Evolutionary conservation across 1,140 invertebrate species (phyloP).

Genomic region (Drosophila tani): DNA sequence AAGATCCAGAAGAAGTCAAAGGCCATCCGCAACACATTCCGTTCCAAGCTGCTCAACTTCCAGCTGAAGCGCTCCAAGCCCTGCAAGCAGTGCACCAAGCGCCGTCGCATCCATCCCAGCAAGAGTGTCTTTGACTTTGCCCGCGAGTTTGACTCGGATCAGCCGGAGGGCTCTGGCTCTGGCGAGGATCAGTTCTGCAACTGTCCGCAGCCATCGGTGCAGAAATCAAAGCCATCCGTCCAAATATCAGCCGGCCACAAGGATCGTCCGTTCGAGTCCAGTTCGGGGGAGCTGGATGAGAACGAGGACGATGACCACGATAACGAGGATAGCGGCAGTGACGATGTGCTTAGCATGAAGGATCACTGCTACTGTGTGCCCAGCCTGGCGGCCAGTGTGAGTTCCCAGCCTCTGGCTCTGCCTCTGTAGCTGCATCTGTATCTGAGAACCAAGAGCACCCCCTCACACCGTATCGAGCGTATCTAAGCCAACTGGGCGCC

Average conservation of each 20-base stretch:
- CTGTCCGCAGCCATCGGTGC: slow-evolving; percentile 38
- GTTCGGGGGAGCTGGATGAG: slow-evolving; percentile 58
- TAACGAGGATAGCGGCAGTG: slow-evolving; percentile 65
- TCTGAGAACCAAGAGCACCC: slow-evolving; percentile 25
- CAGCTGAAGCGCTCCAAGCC: slow-evolving; percentile 71
- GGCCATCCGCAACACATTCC: slow-evolving; percentile 82
- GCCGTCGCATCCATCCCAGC: slow-evolving; percentile 79
- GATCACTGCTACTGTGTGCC: slow-evolving; percentile 84
- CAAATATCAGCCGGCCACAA: slow-evolving; percentile 40
- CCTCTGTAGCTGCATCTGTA: slow-evolving; percentile 23
- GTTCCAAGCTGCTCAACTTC: slow-evolving; percentile 75
- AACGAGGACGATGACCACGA: slow-evolving; percentile 37
- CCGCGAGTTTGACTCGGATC: slow-evolving; percentile 62
- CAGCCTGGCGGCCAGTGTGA: slow-evolving; percentile 84
- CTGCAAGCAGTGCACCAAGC: slow-evolving; percentile 79
- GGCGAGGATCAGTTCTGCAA: slow-evolving; percentile 69
- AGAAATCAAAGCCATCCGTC: slow-evolving; percentile 43
- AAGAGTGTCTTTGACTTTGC: slow-evolving; percentile 79
- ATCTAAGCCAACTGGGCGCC: slow-evolving; percentile 51
- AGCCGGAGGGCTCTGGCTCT: background rate
- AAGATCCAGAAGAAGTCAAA: slow-evolving; percentile 84
- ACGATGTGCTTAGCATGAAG: slow-evolving; percentile 79
- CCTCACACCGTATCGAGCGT: slow-evolving; percentile 46
- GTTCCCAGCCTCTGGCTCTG: slow-evolving; percentile 51
- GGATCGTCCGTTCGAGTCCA: slow-evolving; percentile 39